Evolutionary conservation across 2,888 invertebrate genomes (phyloP).

Genomic region (Parelbella ahira): DNA sequence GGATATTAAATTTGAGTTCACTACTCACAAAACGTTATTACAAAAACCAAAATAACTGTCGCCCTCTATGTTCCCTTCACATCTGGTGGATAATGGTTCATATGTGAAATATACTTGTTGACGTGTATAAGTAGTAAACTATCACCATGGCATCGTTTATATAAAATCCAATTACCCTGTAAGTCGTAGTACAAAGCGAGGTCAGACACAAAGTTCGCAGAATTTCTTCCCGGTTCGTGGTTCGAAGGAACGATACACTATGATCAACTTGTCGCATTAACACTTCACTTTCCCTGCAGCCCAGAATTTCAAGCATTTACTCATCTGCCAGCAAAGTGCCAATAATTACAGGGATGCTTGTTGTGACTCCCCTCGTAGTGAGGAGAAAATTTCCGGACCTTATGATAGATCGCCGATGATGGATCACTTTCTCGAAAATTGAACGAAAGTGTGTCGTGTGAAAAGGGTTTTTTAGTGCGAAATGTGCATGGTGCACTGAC

Average conservation of each 20-base stretch:
- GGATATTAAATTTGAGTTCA: constrained; percentile 53
- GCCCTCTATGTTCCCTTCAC: background rate
- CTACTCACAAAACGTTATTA: constrained; percentile 21
- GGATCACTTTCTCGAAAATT: constrained; percentile 77
- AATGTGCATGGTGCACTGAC: constrained; percentile 38
- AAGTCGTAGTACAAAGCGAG: constrained; percentile 38
- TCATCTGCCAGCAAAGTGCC: constrained; percentile 71
- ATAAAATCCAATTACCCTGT: constrained; percentile 17
- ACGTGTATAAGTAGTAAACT: constrained; percentile 1
- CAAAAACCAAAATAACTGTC: constrained; percentile 6
- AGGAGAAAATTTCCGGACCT: constrained; percentile 59
- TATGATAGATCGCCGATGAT: constrained; percentile 69
- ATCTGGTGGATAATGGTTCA: no score
- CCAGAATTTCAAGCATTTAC: constrained; percentile 75
- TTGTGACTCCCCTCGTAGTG: constrained; percentile 45
- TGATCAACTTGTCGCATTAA: constrained; percentile 74
- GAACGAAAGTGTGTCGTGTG: constrained; percentile 70
- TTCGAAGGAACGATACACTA: constrained; percentile 54
- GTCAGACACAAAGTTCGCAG: constrained; percentile 49
- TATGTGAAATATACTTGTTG: constrained; percentile 6
- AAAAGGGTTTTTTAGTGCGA: constrained; percentile 60
- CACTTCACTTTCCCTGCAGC: constrained; percentile 75
- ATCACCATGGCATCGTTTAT: constrained; percentile 16
- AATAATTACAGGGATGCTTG: constrained; percentile 65
- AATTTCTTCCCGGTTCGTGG: constrained; percentile 54